Evolutionary conservation across 2,113 vertebrate species (phyloP), one percentile per base, ranked within the genome.

Genomic region (Tychaedon coryphoeus): DNA sequence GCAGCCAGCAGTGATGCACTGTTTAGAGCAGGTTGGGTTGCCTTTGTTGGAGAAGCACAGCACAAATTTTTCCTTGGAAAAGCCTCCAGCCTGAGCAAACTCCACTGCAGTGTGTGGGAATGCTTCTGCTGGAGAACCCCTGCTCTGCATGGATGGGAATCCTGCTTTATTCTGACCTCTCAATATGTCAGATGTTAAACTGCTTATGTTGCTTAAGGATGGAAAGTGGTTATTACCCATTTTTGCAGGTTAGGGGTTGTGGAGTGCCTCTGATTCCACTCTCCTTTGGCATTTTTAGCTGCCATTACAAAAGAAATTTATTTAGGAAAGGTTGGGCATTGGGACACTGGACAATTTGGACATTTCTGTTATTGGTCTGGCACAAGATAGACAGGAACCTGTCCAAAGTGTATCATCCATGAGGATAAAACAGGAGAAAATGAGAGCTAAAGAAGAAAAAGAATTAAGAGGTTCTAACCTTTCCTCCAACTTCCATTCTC

Each of bases 71-170:
- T 67, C 64, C 17, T 25, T 58, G 84, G 86, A 64, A 84, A 92
- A 87, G 31, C 33, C 90, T 88, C 53, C 43, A 43, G 87, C 48
- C 33, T 54, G 77, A 72, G 53, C 61, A 92, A 61, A 82, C 36
- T 29, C 51, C 23, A 6, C 10, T 17, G 51, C 3, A 1, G 38
- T 8, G 48, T 8, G 43, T 10, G 8, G 19, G 48, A 43, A 36
- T 85, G 45, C 3, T 58, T 38, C 43, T 81, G 38, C 83, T 72
- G 56, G 83, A 78, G 86, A 34, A 61, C 29, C 70, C 12, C 53
- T 66, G 57, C 48, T 86, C 56, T 45, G 61, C 43, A 3, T 3
- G 47, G 31, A 8, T 4, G 7, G 36, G 31, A n/a, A 34, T 22
- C 29, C 20, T 24, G 36, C 62, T 83, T 48, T 65, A 10, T 69